Conservation (phyloP, 2,113 vertebrate genomes). For the Marmota flaviventris region DNA sequence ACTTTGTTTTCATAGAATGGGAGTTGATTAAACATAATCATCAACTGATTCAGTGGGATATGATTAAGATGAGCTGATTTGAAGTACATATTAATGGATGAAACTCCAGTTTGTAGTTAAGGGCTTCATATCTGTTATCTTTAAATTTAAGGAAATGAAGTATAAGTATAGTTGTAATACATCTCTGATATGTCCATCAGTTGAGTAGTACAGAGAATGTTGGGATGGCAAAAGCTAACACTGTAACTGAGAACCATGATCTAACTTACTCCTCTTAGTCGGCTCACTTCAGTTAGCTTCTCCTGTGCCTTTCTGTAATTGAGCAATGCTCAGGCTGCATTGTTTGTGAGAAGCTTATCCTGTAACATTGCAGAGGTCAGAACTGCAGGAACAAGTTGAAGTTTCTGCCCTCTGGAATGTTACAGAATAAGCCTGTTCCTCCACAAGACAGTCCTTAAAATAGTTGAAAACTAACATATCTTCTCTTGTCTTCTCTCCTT, state of each 20-base stretch:
- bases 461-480: background rate
- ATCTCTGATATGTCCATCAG: constrained; percentile 13
- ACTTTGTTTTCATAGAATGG: constrained; percentile 28
- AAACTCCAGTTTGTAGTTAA: constrained; percentile 27
- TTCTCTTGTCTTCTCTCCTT: background rate
- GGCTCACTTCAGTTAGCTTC: background rate
- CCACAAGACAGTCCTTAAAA: background rate
- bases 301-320: background rate
- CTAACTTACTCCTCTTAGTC: background rate
- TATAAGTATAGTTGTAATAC: background rate
- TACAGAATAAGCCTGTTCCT: background rate
- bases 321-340: background rate
- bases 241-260: background rate
- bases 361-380: background rate
- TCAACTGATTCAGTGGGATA: background rate
- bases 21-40: constrained; percentile 26
- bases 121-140: background rate
- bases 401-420: background rate
- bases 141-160: constrained; percentile 45
- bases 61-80: constrained; percentile 47
- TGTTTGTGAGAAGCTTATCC: background rate
- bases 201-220: background rate
- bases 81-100: constrained; percentile 40
- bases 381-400: background rate
- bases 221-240: background rate